phyloP scores from a whole-genome alignment of 1,140 invertebrate genomes.

The Penaeus chinensis region DNA sequence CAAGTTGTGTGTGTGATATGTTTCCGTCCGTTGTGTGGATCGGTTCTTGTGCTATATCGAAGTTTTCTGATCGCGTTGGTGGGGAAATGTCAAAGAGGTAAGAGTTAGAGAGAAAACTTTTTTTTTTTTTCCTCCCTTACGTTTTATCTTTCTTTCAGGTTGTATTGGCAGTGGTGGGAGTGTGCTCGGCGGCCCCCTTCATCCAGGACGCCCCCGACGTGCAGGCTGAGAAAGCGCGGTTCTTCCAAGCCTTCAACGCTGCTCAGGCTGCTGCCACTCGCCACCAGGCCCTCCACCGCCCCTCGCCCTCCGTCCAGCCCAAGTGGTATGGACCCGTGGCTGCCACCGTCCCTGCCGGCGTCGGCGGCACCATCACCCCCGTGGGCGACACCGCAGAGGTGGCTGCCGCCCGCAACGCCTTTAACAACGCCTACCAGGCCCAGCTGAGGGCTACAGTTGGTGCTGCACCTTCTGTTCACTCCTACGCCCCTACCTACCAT shows the following conservation, averaged over 20 bases:
- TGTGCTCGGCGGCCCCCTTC: conserved; percentile 44
- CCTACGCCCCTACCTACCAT: background rate
- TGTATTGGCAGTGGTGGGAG: conserved; percentile 52
- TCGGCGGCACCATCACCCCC: conserved; percentile 41
- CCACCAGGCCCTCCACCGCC: conserved; percentile 25
- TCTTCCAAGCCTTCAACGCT: conserved; percentile 46
- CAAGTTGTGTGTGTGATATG: background rate
- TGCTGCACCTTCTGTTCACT: background rate
- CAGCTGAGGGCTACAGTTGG: conserved; percentile 12
- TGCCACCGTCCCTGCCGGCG: conserved; percentile 60
- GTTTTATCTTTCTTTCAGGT: conserved; percentile 12
- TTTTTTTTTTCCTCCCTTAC: background rate
- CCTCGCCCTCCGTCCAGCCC: background rate
- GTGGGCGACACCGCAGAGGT: conserved; percentile 57
- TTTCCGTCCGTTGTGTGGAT: no score
- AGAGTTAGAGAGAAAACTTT: no score
- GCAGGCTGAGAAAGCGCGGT: conserved; percentile 46
- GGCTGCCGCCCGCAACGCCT: conserved; percentile 48
- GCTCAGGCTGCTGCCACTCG: conserved; percentile 40
- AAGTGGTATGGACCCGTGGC: conserved; percentile 62
- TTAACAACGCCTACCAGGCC: conserved; percentile 43
- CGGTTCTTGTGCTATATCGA: no score
- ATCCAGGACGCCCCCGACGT: conserved; percentile 42
- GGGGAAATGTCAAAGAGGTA: no score
- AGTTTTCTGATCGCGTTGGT: no score